Percentiles rank a stretch among this genome's conserved stretches.
Conservation (phyloP, 2,888 invertebrate genomes). For the Tinea pellionella region DNA sequence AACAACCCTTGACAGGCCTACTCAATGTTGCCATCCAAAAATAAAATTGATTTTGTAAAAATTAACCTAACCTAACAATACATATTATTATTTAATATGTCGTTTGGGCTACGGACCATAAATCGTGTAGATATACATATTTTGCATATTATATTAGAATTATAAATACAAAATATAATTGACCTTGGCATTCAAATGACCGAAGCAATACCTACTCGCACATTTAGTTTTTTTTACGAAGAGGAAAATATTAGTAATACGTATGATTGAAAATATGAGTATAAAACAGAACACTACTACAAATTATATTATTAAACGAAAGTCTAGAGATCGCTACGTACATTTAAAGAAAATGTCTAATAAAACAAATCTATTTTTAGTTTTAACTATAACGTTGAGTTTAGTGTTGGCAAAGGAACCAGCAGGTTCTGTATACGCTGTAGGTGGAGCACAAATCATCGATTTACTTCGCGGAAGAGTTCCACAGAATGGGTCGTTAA, state of each 20-base stretch:
- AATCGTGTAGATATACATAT: too few relatives aligned
- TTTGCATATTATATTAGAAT: too few relatives aligned
- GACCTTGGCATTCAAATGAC: neutral
- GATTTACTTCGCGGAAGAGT: constrained; percentile 27
- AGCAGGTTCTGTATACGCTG: constrained; percentile 22
- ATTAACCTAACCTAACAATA: too few relatives aligned
- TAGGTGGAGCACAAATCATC: constrained; percentile 25
- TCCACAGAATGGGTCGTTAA: constrained; percentile 22
- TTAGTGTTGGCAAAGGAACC: constrained; percentile 21
- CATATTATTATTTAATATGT: too few relatives aligned
- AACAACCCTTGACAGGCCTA: too few relatives aligned
- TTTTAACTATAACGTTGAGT: neutral
- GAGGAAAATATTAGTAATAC: neutral
- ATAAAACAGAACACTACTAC: neutral
- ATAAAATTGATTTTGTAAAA: too few relatives aligned
- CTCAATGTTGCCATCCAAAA: too few relatives aligned
- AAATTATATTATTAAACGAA: neutral
- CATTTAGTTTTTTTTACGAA: neutral
- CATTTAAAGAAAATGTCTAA: neutral
- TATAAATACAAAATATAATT: neutral
- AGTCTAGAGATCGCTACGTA: neutral
- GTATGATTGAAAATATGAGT: neutral
- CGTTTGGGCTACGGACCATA: too few relatives aligned
- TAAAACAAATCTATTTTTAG: neutral
- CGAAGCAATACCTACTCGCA: neutral